Evolutionary conservation across 1,140 invertebrate species (phyloP).

Genomic region (Bemisia tabaci): DNA sequence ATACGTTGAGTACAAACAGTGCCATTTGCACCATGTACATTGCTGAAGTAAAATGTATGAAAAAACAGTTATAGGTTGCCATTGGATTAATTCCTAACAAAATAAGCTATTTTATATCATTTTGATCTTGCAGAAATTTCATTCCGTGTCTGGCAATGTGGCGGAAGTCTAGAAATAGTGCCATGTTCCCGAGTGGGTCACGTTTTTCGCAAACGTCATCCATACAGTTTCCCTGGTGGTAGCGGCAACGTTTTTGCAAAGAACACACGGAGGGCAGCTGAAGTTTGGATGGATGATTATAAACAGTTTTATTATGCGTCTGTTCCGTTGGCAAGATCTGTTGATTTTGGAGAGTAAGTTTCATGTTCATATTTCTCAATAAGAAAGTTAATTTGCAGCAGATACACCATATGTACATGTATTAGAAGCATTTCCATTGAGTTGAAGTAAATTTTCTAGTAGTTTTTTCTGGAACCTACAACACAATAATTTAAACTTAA

Average conservation of each 20-base stretch:
- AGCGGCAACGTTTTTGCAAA: constrained; percentile 79
- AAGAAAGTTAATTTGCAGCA: too few relatives aligned
- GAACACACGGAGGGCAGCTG: constrained; percentile 76
- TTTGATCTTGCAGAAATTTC: constrained; percentile 42
- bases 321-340: constrained; percentile 71
- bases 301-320: constrained; percentile 83
- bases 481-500: too few relatives aligned
- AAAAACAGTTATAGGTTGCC: too few relatives aligned
- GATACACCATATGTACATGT: neutral
- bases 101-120: too few relatives aligned
- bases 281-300: constrained; percentile 94
- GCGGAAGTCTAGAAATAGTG: constrained; percentile 84
- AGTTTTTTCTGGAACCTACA: too few relatives aligned
- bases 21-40: too few relatives aligned
- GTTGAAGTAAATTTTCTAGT: too few relatives aligned
- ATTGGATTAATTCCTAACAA: too few relatives aligned
- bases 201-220: constrained; percentile 84
- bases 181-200: constrained; percentile 86
- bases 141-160: constrained; percentile 89
- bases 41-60: too few relatives aligned
- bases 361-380: neutral
- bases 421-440: neutral
- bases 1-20: too few relatives aligned
- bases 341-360: constrained; percentile 79
- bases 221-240: constrained; percentile 88